Evolutionary conservation across 2,797 vertebrate species (phyloP).

Genomic region (Loris lydekkerianus): DNA sequence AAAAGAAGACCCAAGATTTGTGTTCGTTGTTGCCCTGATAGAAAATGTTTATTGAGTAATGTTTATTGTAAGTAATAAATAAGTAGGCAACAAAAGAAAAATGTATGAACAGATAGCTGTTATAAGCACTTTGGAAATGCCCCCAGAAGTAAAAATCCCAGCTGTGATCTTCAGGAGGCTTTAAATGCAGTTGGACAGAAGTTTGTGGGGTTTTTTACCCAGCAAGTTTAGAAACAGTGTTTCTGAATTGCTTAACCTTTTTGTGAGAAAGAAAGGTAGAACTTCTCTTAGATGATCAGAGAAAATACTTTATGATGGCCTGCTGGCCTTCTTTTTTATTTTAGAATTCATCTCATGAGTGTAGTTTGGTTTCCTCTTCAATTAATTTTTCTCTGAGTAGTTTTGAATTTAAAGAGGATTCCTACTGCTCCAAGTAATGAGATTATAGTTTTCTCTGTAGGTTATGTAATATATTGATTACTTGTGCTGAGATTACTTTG

Average conservation of each 20-base stretch:
- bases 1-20: slow-evolving; percentile 57
- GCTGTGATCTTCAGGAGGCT: background rate
- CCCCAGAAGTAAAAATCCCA: background rate
- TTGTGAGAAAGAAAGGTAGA: background rate
- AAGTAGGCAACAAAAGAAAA: background rate
- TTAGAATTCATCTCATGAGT: slow-evolving; percentile 11
- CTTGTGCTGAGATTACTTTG: slow-evolving; percentile 62
- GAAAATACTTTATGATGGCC: slow-evolving; percentile 10
- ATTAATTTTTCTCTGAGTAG: slow-evolving; percentile 52
- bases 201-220: background rate
- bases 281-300: background rate
- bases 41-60: slow-evolving; percentile 37
- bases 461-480: slow-evolving; percentile 10
- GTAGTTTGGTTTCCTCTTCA: background rate
- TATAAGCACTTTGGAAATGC: slow-evolving; percentile 28
- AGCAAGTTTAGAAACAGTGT: slow-evolving; percentile 23
- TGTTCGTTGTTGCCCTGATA: slow-evolving; percentile 40
- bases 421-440: slow-evolving; percentile 12
- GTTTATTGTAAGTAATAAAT: background rate
- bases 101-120: background rate
- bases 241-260: slow-evolving; percentile 36
- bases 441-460: slow-evolving; percentile 39
- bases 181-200: slow-evolving; percentile 47
- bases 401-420: slow-evolving; percentile 58
- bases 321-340: background rate